phyloP scores from a whole-genome alignment of 2,113 vertebrate genomes.

The Sinocyclocheilus anophthalmus region DNA sequence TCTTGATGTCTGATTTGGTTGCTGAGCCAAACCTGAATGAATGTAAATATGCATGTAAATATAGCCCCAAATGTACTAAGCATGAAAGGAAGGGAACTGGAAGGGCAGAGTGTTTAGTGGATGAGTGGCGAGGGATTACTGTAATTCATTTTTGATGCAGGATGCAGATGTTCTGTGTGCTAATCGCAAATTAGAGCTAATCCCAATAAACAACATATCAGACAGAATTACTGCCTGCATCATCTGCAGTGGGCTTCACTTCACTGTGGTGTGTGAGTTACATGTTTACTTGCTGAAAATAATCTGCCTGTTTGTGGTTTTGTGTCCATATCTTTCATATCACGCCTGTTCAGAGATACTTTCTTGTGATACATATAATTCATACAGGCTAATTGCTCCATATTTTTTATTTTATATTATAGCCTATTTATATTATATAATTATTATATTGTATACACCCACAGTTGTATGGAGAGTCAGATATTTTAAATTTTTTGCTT shows the following conservation, averaged over 20 bases:
- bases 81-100: not conserved
- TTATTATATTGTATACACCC: not conserved
- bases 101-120: slow-evolving; percentile 8
- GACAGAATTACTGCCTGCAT: slow-evolving; percentile 19
- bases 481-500: too few relatives aligned
- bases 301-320: slow-evolving; percentile 13
- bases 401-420: not conserved
- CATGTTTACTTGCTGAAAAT: slow-evolving; percentile 33
- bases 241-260: not conserved
- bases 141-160: slow-evolving; percentile 35
- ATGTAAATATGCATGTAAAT: not conserved
- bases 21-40: too few relatives aligned
- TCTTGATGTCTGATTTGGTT: too few relatives aligned
- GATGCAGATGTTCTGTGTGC: slow-evolving; percentile 39
- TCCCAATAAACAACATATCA: slow-evolving; percentile 46
- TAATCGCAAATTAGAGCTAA: slow-evolving; percentile 42
- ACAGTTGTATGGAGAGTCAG: not conserved
- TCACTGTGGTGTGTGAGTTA: not conserved
- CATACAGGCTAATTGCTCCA: not conserved
- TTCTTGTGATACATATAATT: not conserved
- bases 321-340: not conserved
- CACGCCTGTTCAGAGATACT: not conserved
- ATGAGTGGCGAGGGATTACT: slow-evolving; percentile 13
- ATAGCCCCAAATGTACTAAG: not conserved
- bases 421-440: not conserved